These are phyloP conservation scores for Charaxes varanes DNA, from an alignment of 1,140 invertebrate genomes.

Conservation along the genomic window DNA sequence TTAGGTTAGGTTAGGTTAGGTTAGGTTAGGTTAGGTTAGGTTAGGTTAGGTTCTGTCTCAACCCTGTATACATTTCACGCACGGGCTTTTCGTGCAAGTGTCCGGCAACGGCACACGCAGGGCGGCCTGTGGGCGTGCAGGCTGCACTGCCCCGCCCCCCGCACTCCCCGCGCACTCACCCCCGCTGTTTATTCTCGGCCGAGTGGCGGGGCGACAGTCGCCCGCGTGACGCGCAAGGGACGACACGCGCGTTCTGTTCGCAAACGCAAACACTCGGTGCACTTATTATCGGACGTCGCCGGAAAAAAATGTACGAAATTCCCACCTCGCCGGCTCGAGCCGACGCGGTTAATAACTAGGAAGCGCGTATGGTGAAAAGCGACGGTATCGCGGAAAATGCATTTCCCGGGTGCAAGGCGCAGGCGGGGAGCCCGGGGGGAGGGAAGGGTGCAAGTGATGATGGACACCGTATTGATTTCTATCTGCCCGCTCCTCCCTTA, in stretches of 20 bases:
- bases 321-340: constrained; percentile 13
- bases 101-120: constrained; percentile 32
- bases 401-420: constrained; percentile 65
- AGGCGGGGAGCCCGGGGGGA: constrained; percentile 44
- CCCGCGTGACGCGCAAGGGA: constrained; percentile 57
- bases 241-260: constrained; percentile 46
- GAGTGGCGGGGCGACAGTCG: constrained; percentile 62
- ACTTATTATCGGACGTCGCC: constrained; percentile 48
- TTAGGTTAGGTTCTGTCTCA: constrained; percentile 8
- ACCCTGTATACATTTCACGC: constrained; percentile 2
- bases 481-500: constrained; percentile 71
- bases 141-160: constrained; percentile 51
- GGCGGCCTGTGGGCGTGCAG: constrained; percentile 59
- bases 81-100: constrained; percentile 31
- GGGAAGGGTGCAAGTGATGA: constrained; percentile 62
- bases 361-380: constrained; percentile 35
- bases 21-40: neutral
- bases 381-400: constrained; percentile 54
- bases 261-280: constrained; percentile 48
- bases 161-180: constrained; percentile 33
- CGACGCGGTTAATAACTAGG: constrained; percentile 11
- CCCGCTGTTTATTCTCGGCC: constrained; percentile 67
- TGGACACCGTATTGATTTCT: constrained; percentile 74
- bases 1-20: neutral
- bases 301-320: constrained; percentile 33